Conservation (phyloP, 1,140 invertebrate genomes). For the Zaprionus kolodkinae region DNA sequence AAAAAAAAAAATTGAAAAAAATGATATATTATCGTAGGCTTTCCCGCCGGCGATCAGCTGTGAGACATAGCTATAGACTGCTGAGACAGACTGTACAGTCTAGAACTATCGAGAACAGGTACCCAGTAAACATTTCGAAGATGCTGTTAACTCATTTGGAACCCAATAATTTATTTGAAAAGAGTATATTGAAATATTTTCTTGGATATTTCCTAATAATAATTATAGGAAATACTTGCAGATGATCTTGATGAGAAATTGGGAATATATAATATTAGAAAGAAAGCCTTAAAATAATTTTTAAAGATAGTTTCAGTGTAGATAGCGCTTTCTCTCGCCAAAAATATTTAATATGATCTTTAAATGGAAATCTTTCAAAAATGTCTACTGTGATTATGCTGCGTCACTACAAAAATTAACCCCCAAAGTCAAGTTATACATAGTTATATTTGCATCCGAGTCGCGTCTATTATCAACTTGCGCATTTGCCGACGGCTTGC, state of each 20-base stretch:
- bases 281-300: too few relatives aligned
- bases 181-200: too few relatives aligned
- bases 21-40: slow-evolving; percentile 6
- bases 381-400: background rate
- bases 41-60: background rate
- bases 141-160: too few relatives aligned
- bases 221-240: too few relatives aligned
- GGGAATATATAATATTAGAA: too few relatives aligned
- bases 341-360: too few relatives aligned
- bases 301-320: too few relatives aligned
- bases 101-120: slow-evolving; percentile 9
- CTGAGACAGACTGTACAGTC: slow-evolving; percentile 1
- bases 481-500: slow-evolving; percentile 31
- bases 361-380: too few relatives aligned
- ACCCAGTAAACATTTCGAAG: background rate
- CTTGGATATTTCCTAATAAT: too few relatives aligned
- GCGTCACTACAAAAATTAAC: slow-evolving; percentile 1
- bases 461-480: slow-evolving; percentile 11
- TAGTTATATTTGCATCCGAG: background rate
- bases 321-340: too few relatives aligned
- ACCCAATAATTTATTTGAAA: too few relatives aligned
- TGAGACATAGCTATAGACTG: background rate
- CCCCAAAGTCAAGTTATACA: slow-evolving; percentile 6
- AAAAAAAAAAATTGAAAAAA: background rate
- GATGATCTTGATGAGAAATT: too few relatives aligned